Conservation (phyloP, 2,797 vertebrate genomes). For the Megalops cyprinoides region DNA sequence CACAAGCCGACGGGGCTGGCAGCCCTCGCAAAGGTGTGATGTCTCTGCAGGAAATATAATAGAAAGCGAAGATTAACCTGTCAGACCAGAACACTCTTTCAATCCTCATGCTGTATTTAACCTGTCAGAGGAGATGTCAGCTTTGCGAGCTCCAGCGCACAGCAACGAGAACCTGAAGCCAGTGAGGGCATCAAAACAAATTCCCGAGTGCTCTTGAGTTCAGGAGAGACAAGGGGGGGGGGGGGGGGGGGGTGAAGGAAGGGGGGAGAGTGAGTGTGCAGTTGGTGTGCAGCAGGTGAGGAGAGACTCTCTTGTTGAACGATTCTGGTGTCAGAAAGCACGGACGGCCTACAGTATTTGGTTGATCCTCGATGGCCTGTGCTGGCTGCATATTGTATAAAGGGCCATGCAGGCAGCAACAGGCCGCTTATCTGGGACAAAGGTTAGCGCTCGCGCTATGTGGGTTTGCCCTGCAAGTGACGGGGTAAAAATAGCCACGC, state of each 20-base stretch:
- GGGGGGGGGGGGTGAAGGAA: not conserved
- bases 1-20: too few relatives aligned
- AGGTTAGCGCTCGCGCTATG: not conserved
- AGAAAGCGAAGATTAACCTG: not conserved
- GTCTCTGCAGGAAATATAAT: not conserved
- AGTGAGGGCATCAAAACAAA: not conserved
- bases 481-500: slow-evolving; percentile 10
- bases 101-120: not conserved
- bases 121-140: not conserved
- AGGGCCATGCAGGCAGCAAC: not conserved
- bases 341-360: not conserved
- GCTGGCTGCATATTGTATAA: not conserved
- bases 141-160: not conserved
- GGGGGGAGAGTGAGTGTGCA: not conserved
- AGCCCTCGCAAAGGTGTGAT: too few relatives aligned
- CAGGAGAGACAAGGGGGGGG: not conserved
- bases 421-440: slow-evolving; percentile 29
- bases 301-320: not conserved
- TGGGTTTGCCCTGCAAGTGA: not conserved
- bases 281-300: not conserved
- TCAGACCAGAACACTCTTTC: not conserved
- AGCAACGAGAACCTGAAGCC: not conserved
- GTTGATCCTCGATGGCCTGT: not conserved
- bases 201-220: not conserved
- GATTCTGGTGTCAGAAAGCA: not conserved